phyloP scores from a whole-genome alignment of 2,888 invertebrate genomes.

The Hololepta plana region DNA sequence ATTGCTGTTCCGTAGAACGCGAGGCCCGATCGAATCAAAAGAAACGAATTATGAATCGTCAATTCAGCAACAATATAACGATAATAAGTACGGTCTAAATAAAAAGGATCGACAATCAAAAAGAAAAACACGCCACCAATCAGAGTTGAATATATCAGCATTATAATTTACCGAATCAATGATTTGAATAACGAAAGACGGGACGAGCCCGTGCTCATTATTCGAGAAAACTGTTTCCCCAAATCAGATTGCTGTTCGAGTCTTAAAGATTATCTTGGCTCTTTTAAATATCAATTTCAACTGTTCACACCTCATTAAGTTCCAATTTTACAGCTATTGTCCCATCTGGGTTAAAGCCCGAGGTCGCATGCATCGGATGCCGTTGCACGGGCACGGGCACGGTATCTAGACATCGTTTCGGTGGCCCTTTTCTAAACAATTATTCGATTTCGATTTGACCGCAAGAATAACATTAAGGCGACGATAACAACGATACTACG shows the following conservation, averaged over 20 bases:
- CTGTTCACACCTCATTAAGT: conserved; percentile 31
- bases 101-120: too few species aligned
- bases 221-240: conserved; percentile 26
- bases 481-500: too few species aligned
- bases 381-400: conserved; percentile 19
- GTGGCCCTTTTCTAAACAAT: too few species aligned
- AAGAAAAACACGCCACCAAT: too few species aligned
- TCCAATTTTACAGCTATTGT: conserved; percentile 33
- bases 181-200: conserved; percentile 25
- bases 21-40: too few species aligned
- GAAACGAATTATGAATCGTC: too few species aligned
- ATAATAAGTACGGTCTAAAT: too few species aligned
- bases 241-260: conserved; percentile 28
- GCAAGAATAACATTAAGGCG: too few species aligned
- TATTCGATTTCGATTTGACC: too few species aligned
- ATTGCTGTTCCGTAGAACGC: too few species aligned
- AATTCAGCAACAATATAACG: too few species aligned
- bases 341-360: conserved; percentile 29
- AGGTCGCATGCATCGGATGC: conserved; percentile 27
- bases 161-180: conserved; percentile 27
- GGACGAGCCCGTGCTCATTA: conserved; percentile 22
- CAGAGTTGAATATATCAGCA: conserved; percentile 16
- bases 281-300: conserved; percentile 33
- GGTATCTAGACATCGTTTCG: too few species aligned
- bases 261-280: conserved; percentile 28